These are phyloP conservation scores for Schmidtea mediterranea DNA, from an alignment of 1,140 invertebrate genomes.

Conservation along the genomic window DNA sequence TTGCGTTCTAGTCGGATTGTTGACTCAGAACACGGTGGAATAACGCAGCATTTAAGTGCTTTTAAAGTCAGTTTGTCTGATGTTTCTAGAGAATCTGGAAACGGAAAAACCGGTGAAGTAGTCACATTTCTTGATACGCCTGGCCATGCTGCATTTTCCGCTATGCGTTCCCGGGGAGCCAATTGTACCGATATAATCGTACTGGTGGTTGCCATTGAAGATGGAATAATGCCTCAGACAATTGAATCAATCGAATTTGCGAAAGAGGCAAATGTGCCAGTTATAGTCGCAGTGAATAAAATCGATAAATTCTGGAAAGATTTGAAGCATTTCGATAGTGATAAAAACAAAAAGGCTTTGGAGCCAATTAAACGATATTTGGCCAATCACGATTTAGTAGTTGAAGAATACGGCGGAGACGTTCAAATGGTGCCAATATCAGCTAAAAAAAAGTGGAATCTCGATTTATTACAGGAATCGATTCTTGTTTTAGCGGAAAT, in stretches of 20 bases:
- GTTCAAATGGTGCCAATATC: constrained; percentile 68
- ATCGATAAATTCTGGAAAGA: too few relatives aligned
- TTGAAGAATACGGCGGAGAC: constrained; percentile 69
- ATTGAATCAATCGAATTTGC: constrained; percentile 33
- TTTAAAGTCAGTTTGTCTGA: constrained; percentile 39
- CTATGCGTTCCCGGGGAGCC: constrained; percentile 69
- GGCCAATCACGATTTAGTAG: constrained; percentile 41
- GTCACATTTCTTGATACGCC: constrained; percentile 96
- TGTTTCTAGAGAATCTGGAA: constrained; percentile 1
- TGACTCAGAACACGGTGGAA: constrained; percentile 79
- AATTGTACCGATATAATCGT: constrained; percentile 73
- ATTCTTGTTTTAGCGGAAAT: not conserved
- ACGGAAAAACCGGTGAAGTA: constrained; percentile 31
- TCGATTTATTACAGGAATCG: not conserved
- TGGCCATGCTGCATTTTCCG: constrained; percentile 79
- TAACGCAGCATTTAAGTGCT: constrained; percentile 96
- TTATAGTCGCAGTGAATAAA: constrained; percentile 99
- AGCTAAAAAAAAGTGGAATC: constrained; percentile 35
- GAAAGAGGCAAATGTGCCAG: constrained; percentile 31
- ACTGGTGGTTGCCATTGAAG: constrained; percentile 85
- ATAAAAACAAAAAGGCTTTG: constrained; percentile 44
- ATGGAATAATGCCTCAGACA: constrained; percentile 94
- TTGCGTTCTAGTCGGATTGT: constrained; percentile 59
- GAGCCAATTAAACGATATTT: constrained; percentile 45
- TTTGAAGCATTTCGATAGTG: too few relatives aligned